Conservation (phyloP, 2,113 vertebrate genomes). For the Heliornis fulica region DNA sequence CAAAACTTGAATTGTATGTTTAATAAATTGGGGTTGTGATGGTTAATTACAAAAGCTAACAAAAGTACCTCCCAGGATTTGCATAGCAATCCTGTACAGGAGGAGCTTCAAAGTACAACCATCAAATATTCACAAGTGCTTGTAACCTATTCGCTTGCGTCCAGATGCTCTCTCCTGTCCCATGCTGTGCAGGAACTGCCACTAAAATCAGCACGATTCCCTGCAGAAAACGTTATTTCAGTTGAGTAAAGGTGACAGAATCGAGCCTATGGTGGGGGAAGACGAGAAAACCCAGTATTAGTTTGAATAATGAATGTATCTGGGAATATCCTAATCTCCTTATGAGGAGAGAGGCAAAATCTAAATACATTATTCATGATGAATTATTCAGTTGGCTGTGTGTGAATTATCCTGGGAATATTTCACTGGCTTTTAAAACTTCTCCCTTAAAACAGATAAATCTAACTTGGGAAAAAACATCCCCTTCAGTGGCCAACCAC, state of each 20-base stretch:
- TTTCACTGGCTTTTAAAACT: constrained; percentile 31
- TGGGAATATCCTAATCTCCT: constrained; percentile 61
- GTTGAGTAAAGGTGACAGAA: constrained; percentile 48
- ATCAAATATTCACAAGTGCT: constrained; percentile 52
- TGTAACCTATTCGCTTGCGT: constrained; percentile 28
- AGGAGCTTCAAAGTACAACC: not conserved
- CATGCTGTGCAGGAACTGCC: not conserved
- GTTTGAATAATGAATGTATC: constrained; percentile 62
- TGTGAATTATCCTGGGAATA: constrained; percentile 57
- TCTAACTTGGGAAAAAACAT: constrained; percentile 32
- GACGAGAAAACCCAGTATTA: constrained; percentile 27
- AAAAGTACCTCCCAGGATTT: constrained; percentile 46
- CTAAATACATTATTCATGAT: constrained; percentile 53
- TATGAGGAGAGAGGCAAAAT: constrained; percentile 51
- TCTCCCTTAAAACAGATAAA: constrained; percentile 35
- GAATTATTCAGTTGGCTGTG: constrained; percentile 62
- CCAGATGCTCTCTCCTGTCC: not conserved
- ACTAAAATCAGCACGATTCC: constrained; percentile 14
- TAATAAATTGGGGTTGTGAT: not conserved
- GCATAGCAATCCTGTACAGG: not conserved
- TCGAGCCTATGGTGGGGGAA: not conserved
- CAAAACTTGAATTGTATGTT: constrained; percentile 37
- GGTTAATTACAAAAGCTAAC: constrained; percentile 39
- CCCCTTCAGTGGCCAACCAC: not conserved
- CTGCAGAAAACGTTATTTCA: not conserved